A percentile compares a stretch with the other conserved stretches of the same genome.
phyloP scores from a whole-genome alignment of 1,140 invertebrate species.

The Ceratitis capitata region DNA sequence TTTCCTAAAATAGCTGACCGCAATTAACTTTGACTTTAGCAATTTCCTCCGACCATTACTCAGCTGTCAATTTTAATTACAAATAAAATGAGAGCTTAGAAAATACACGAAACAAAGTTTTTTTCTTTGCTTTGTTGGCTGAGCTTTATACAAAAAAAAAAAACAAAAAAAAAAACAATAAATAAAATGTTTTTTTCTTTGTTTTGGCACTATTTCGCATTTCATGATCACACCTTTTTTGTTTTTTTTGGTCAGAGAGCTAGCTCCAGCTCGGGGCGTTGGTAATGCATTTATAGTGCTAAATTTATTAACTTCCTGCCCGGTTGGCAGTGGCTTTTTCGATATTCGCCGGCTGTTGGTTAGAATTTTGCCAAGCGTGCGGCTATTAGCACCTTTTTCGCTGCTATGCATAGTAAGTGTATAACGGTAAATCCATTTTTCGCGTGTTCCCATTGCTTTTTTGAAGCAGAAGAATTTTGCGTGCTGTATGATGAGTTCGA shows the following conservation, averaged over 20 bases:
- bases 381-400: not conserved
- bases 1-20: not conserved
- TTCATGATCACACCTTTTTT: not conserved
- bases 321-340: not conserved
- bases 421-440: not conserved
- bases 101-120: not conserved
- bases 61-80: constrained; percentile 1
- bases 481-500: not conserved
- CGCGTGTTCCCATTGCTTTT: not conserved
- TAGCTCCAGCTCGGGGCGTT: not conserved
- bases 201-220: not conserved
- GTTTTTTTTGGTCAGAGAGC: not conserved
- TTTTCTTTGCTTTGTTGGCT: not conserved
- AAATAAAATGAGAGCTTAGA: not conserved
- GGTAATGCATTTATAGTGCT: not conserved
- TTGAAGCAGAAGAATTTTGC: constrained; percentile 9
- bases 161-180: too few relatives aligned
- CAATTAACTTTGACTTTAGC: not conserved
- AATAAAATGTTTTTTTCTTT: too few relatives aligned
- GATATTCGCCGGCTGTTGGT: not conserved
- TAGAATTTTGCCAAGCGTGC: not conserved
- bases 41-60: not conserved
- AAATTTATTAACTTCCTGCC: constrained; percentile 30
- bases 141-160: too few relatives aligned
- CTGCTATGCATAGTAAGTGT: not conserved